Conservation (phyloP, 2,888 invertebrate species). For the Conchocele bisecta region DNA sequence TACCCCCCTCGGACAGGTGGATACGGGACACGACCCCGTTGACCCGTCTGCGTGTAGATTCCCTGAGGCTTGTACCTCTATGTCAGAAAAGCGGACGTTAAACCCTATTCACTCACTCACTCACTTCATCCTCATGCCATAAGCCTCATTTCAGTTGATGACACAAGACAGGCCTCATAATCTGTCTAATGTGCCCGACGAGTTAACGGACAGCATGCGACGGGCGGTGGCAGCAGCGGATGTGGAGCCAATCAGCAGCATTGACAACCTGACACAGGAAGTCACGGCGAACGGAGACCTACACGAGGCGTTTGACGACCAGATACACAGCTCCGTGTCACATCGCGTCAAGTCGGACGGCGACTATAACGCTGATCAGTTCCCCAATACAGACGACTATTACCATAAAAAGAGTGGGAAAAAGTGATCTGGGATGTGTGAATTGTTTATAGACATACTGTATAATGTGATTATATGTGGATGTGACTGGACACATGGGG, state of each 20-base stretch:
- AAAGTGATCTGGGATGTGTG: too few relatives aligned
- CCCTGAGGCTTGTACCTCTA: too few relatives aligned
- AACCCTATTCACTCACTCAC: too few relatives aligned
- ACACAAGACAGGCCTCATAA: conserved; percentile 70
- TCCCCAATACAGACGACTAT: conserved; percentile 80
- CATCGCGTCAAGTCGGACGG: conserved; percentile 84
- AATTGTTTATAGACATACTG: too few relatives aligned
- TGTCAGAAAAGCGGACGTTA: too few relatives aligned
- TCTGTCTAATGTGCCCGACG: conserved; percentile 70
- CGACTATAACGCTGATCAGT: conserved; percentile 80
- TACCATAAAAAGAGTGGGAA: conserved; percentile 65
- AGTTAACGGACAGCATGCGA: conserved; percentile 80
- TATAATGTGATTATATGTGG: too few relatives aligned
- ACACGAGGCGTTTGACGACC: conserved; percentile 85
- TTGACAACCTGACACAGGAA: conserved; percentile 84
- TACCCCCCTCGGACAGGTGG: too few relatives aligned
- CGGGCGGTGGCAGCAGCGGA: conserved; percentile 85
- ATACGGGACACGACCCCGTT: too few relatives aligned
- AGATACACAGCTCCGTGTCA: conserved; percentile 84
- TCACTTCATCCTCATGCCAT: too few relatives aligned
- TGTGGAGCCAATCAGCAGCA: conserved; percentile 83
- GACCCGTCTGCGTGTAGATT: too few relatives aligned
- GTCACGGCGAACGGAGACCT: conserved; percentile 84
- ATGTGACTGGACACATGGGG: too few relatives aligned
- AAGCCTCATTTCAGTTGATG: conserved; percentile 79